Evolutionary conservation across 2,888 invertebrate genomes (phyloP).

Genomic region (Neoitamus cyanurus): DNA sequence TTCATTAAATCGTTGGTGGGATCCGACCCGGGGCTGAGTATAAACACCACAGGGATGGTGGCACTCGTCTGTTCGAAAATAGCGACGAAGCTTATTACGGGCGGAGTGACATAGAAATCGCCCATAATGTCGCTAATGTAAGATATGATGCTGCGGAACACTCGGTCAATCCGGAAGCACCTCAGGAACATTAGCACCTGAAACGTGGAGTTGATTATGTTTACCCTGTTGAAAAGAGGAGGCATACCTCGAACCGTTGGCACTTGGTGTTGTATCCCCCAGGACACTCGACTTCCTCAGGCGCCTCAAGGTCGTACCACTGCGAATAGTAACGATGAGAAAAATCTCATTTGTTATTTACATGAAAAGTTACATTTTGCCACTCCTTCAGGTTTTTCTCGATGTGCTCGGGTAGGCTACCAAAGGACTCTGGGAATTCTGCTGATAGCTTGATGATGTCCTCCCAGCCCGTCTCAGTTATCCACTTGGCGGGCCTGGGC

Average conservation of each 20-base stretch:
- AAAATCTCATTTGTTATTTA: conserved; percentile 22
- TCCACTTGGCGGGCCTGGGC: conserved; percentile 78
- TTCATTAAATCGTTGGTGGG: conserved; percentile 89
- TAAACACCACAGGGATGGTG: conserved; percentile 89
- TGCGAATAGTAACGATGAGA: conserved; percentile 60
- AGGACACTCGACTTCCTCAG: conserved; percentile 80
- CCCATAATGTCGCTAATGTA: conserved; percentile 87
- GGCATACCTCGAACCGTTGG: conserved; percentile 70
- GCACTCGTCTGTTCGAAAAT: conserved; percentile 88
- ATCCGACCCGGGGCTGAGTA: conserved; percentile 93
- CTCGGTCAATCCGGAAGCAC: conserved; percentile 90
- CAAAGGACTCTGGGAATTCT: conserved; percentile 77
- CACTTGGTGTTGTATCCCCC: conserved; percentile 75
- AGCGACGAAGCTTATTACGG: conserved; percentile 81
- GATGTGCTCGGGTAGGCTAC: conserved; percentile 73
- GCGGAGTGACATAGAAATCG: conserved; percentile 89
- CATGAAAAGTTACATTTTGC: conserved; percentile 72
- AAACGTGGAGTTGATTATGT: conserved; percentile 54
- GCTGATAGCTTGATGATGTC: conserved; percentile 79
- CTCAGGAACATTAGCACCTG: conserved; percentile 83
- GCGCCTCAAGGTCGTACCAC: conserved; percentile 89
- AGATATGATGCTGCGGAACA: conserved; percentile 85
- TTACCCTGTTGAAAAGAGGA: conserved; percentile 56
- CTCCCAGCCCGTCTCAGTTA: conserved; percentile 82
- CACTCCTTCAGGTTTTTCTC: conserved; percentile 69